Evolutionary conservation across 1,140 invertebrate species (phyloP), one percentile per base, ranked within the genome.

Genomic region (Hyphantria cunea): DNA sequence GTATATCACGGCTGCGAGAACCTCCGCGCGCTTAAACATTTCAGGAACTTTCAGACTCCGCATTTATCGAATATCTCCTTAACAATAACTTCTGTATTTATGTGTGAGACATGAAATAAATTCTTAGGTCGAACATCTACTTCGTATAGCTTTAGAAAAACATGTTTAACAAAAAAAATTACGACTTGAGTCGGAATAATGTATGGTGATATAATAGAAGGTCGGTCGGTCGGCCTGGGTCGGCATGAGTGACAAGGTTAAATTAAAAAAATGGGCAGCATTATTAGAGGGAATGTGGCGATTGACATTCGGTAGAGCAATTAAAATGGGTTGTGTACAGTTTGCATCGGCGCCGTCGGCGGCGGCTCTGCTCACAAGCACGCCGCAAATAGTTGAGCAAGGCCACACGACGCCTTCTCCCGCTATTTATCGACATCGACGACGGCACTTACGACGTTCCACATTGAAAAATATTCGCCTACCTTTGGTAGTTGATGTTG

Each of bases 331-430:
- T 52, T 59, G 59, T 56, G 37, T 50, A 58, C 47, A 60, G 63
- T 68, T 51, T 65, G 66, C 64, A 67, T 58, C 62, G 63, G 31
- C 53, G 47, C 62, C 64, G 60, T 59, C 58, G 56, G 55, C 53
- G 17, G 15, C 71, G 66, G 67, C 66, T 53, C 67, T 50, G 68
- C 58, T 62, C 66, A 68, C 48, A 70, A 66, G 68, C 74, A 80
- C 68, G 73, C 78, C 76, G 74, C 74, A 81, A 87, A 87, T 86
- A 88, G 78, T 80, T 83, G 68, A 47, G 68, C 84, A 82, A 89
- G 85, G 86, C 70, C 84, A 69, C 70, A 60, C 68, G 70, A 74
- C 80, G 73, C 70, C 70, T 77, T 70, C 53, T 69, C 64, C 45
- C 56, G 72, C 72, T 78, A 79, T 79, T 82, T 82, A 77, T 80